Conservation (phyloP, 2,797 vertebrate genomes). For the Fundulus diaphanus region DNA sequence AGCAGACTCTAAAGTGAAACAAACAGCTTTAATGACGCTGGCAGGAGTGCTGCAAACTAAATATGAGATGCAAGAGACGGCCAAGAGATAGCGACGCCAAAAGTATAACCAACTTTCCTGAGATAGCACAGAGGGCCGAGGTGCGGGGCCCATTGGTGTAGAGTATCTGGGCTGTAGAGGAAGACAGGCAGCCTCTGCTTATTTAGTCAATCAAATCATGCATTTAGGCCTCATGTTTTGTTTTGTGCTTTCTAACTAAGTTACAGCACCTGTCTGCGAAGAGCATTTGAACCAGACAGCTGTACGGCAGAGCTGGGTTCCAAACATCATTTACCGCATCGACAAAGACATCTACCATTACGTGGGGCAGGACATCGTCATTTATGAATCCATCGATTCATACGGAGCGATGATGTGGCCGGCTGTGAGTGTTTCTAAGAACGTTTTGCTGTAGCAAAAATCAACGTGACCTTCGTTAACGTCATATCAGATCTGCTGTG, state of each 20-base stretch:
- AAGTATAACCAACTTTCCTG: background rate
- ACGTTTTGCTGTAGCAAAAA: background rate
- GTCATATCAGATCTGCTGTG: background rate
- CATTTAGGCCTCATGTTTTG: background rate
- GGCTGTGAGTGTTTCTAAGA: conserved; percentile 46
- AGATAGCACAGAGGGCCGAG: background rate
- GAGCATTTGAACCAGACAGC: conserved; percentile 13
- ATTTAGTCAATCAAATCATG: background rate
- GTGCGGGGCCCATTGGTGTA: background rate
- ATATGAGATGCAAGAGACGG: conserved; percentile 13
- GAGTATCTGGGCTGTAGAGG: conserved; percentile 11
- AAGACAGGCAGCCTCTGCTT: background rate
- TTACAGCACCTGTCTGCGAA: background rate
- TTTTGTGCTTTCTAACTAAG: background rate
- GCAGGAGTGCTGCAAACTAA: conserved; percentile 1
- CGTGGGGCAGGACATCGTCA: conserved; percentile 84
- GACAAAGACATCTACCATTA: conserved; percentile 86
- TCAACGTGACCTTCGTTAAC: background rate
- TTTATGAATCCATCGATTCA: conserved; percentile 88
- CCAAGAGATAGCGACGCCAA: conserved; percentile 23
- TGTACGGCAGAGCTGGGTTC: conserved; percentile 77
- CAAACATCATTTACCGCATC: conserved; percentile 64
- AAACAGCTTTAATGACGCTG: background rate
- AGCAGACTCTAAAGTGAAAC: background rate
- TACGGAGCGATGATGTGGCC: conserved; percentile 67